These are phyloP conservation scores for Mus spretus DNA, from an alignment of 2,797 vertebrate genomes.

Conservation along the genomic window DNA sequence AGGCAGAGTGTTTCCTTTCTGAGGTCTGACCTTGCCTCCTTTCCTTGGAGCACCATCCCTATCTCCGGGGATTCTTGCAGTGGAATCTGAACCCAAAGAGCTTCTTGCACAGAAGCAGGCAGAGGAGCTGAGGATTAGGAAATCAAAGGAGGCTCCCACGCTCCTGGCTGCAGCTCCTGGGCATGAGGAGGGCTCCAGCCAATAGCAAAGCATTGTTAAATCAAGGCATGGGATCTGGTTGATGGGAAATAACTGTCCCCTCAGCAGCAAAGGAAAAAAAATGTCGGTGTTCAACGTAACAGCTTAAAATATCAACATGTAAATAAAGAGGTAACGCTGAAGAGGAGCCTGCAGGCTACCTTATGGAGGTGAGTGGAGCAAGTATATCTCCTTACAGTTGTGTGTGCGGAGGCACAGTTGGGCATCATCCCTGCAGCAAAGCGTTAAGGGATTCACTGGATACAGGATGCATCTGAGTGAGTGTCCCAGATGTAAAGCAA, in stretches of 20 bases:
- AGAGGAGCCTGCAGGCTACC: not conserved
- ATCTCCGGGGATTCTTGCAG: not conserved
- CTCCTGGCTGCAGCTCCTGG: not conserved
- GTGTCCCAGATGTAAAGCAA: too few species aligned
- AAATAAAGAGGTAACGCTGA: not conserved
- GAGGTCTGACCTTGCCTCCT: slow-evolving; percentile 41
- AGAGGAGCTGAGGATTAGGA: not conserved
- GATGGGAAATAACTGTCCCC: fast-evolving
- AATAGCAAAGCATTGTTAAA: not conserved
- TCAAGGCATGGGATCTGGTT: fast-evolving
- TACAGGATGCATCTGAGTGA: too few species aligned
- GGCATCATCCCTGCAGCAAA: not conserved
- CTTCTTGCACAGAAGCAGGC: not conserved
- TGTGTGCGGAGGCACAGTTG: fast-evolving
- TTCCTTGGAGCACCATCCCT: not conserved
- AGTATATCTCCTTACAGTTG: fast-evolving
- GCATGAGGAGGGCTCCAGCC: not conserved
- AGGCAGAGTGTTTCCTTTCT: slow-evolving; percentile 46
- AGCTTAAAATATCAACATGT: not conserved
- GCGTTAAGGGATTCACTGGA: fast-evolving
- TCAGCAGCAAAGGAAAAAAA: not conserved
- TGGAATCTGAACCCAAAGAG: not conserved
- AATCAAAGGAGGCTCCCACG: not conserved
- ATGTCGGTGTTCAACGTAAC: not conserved
- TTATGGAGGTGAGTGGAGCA: fast-evolving